Percentiles rank a stretch among this genome's conserved stretches.
Conservation (phyloP, 1,140 invertebrate species). For the Phortica variegata region DNA sequence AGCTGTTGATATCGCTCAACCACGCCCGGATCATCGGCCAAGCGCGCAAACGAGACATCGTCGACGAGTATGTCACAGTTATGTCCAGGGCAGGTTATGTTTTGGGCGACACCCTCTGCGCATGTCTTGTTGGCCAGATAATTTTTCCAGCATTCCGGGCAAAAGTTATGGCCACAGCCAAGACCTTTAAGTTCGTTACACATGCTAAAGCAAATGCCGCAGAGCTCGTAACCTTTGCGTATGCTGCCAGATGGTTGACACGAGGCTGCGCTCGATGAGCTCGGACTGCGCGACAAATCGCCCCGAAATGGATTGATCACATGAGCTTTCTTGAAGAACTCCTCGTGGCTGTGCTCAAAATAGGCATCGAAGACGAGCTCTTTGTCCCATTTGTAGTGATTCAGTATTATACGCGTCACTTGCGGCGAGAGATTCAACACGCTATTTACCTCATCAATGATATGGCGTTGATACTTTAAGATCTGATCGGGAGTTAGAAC, state of each 20-base stretch:
- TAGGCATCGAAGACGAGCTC: constrained; percentile 96
- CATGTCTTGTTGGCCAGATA: constrained; percentile 98
- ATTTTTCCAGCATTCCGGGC: constrained; percentile 90
- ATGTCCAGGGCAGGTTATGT: constrained; percentile 91
- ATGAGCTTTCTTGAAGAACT: constrained; percentile 89
- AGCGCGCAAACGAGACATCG: constrained; percentile 91
- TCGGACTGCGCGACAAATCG: constrained; percentile 10
- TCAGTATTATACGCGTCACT: constrained; percentile 87
- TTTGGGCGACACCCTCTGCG: constrained; percentile 93
- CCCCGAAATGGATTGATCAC: constrained; percentile 89
- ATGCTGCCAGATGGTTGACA: neutral
- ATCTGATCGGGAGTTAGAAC: constrained; percentile 93
- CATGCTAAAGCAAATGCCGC: constrained; percentile 54
- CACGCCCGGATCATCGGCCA: constrained; percentile 88
- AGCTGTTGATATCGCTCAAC: constrained; percentile 96
- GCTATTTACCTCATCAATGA: constrained; percentile 91
- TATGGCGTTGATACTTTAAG: constrained; percentile 94
- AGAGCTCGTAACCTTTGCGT: constrained; percentile 62
- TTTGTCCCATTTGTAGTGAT: constrained; percentile 99
- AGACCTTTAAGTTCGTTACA: constrained; percentile 90
- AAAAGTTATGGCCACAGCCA: constrained; percentile 95
- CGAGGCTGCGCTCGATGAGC: neutral
- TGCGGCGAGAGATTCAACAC: constrained; percentile 86
- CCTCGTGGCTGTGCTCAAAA: constrained; percentile 92
- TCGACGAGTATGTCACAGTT: constrained; percentile 92